Evolutionary conservation across 2,113 vertebrate genomes (phyloP).

Genomic region (Ctenomys sociabilis): DNA sequence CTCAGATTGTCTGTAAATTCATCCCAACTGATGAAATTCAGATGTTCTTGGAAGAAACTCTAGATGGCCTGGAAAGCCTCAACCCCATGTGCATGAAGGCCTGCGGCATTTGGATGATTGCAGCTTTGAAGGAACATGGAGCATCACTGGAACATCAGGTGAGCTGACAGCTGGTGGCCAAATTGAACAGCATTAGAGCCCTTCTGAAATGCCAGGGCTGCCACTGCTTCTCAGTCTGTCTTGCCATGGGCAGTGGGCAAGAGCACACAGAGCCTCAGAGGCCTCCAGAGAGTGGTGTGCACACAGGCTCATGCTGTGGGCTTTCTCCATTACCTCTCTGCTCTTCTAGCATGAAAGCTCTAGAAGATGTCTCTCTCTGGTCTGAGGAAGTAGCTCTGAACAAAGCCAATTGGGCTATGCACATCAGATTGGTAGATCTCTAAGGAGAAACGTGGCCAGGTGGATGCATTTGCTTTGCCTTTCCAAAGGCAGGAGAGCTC

Average conservation of each 20-base stretch:
- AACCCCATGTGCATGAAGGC: slow-evolving; percentile 55
- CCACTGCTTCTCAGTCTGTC: background rate
- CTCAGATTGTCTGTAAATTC: slow-evolving; percentile 74
- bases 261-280: background rate
- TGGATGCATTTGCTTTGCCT: background rate
- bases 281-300: background rate
- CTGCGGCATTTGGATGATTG: slow-evolving; percentile 72
- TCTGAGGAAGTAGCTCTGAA: background rate
- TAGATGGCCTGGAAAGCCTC: slow-evolving; percentile 78
- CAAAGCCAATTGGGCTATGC: background rate
- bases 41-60: slow-evolving; percentile 72
- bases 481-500: background rate
- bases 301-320: background rate
- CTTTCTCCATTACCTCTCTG: background rate
- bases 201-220: background rate
- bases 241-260: background rate
- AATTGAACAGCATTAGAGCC: background rate
- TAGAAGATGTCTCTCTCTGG: background rate
- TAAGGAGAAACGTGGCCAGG: background rate
- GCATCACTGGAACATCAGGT: slow-evolving; percentile 74
- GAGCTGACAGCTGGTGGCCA: background rate
- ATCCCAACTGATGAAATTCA: slow-evolving; percentile 75
- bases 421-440: background rate
- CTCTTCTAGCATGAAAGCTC: background rate
- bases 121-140: slow-evolving; percentile 70